Evolutionary conservation across 2,888 invertebrate genomes (phyloP), one percentile per base, ranked within the genome.

Genomic region (Horisme vitalbata): DNA sequence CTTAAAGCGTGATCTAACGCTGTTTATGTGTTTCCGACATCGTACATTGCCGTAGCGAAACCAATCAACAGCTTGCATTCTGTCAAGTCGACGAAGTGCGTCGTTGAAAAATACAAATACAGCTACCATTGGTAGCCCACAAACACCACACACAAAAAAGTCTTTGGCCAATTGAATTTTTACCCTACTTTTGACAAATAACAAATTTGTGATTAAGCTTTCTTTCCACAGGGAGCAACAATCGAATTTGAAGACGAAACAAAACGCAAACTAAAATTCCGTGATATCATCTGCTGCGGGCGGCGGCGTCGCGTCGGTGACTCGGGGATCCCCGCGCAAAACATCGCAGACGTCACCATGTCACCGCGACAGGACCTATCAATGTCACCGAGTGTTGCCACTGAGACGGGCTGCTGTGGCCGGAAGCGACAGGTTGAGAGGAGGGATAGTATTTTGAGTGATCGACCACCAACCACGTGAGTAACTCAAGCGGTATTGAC

Each of bases 401-500:
- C 61, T 14, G 80, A 82, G 24, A 59, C 75, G 0, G 83, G 86
- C 26, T 88, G 88, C 63, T 89, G 88, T 30, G 87, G 87, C 1
- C 63, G 85, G 59, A 84, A 79, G 53, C 68, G 79, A 12, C 70
- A 86, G 27, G 79, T 79, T 0, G 91, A 84, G 55, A 84, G 88
- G 62, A 80, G 89, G 11, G 93, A 91, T 68, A 93, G 91, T 65
- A 91, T 83, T 64, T 61, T 90, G 21, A 91, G 91, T 53, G 91
- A 88, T 48, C 75, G 89, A 9, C 75, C 85, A 20, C 80, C 88
- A 3, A 59, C 76, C 2, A 72, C 72, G 88, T 88, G 13, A 75
- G 79, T 71, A 26, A 30, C 18, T 18, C 2, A 18, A 18, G n/a
- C n/a, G n/a, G n/a, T n/a, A n/a, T n/a, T n/a, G n/a, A n/a, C n/a